Base-by-base conservation (phyloP, 2,113 vertebrate species). In the Thamnophis sirtalis region DNA sequence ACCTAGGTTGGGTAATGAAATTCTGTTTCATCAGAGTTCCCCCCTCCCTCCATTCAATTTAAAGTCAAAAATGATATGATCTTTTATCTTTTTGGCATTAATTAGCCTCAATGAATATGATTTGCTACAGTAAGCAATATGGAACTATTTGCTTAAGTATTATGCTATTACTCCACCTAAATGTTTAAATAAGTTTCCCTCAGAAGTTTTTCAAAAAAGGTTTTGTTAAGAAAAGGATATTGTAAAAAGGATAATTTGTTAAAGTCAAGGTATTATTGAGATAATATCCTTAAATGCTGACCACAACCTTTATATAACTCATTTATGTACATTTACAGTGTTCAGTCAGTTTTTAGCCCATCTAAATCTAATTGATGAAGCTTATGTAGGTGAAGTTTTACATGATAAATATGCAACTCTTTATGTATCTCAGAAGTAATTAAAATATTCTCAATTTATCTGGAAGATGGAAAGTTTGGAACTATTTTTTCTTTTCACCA, bases 401-500 rank as follows among this genome's bases (percentile, higher is more conserved):
- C 55, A 97, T 97, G 96, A 97, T 97, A 98, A 97, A 95, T 92
- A 94, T 93, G 96, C 94, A 94, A 97, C 97, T 97, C 95, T 98
- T 96, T 97, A 94, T 97, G 96, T 95, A 96, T 95, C 94, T 91
- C 95, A 1, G 95, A 96, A 96, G 97, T 97, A 95, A 92, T 96
- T 93, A 33, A 97, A 97, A 96, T 1, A 88, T 96, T 97, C 97
- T 97, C 97, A 97, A 97, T 98, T 98, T 96, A 97, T 93, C 96
- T 97, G 98, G 97, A 98, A 98, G 98, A 97, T 93, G 89, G 50
- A 94, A 95, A 95, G 96, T 94, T 97, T 96, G 96, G 97, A 96
- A 96, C 95, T 94, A 95, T 97, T 96, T 96, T 95, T 97, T 97
- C 97, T 95, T 95, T 97, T 97, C 97, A 68, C 97, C 97, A 48